Conservation (phyloP, 2,113 vertebrate genomes). For the Tetrao urogallus region DNA sequence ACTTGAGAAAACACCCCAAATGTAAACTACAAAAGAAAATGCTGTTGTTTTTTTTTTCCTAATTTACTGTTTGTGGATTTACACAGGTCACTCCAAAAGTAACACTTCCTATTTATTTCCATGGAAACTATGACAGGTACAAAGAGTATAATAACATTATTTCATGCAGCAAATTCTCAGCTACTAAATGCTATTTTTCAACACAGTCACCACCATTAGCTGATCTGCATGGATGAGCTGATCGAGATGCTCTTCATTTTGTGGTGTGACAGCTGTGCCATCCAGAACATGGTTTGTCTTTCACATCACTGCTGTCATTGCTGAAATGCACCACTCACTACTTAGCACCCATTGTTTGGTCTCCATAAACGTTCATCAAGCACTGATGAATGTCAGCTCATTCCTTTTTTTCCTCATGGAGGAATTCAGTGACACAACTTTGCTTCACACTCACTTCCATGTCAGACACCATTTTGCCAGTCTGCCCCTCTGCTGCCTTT, state of each 20-base stretch:
- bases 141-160: neutral
- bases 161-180: neutral
- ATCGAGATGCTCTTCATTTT: too few species aligned
- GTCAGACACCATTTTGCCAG: neutral
- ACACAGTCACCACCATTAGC: neutral
- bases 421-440: neutral
- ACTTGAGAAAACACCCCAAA: neutral
- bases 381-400: neutral
- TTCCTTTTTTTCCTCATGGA: neutral
- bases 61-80: neutral
- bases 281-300: too few species aligned
- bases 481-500: neutral
- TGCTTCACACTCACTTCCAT: neutral
- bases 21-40: neutral
- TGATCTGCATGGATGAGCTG: neutral
- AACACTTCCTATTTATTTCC: too few species aligned
- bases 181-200: neutral
- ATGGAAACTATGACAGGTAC: neutral
- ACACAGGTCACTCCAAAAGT: neutral
- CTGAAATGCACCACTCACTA: neutral
- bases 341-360: neutral
- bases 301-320: neutral
- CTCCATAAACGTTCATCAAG: neutral
- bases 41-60: neutral
- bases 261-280: too few species aligned